Evolutionary conservation across 1,140 invertebrate genomes (phyloP).

Genomic region (Coenobita brevimanus): DNA sequence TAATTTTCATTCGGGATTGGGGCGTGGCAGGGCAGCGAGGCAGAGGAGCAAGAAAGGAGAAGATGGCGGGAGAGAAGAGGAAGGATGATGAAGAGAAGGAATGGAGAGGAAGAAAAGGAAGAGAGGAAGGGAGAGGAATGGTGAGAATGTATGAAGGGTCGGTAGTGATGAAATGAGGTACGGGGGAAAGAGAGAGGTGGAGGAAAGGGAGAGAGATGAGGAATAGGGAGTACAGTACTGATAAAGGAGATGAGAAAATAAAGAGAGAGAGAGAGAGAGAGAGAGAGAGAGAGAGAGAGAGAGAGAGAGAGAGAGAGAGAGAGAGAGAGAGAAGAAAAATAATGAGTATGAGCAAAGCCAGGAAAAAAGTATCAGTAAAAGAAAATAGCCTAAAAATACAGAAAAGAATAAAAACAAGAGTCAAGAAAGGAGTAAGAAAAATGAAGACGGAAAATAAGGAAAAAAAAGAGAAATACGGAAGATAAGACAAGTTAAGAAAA

Average conservation of each 20-base stretch:
- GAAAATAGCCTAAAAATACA: too few species aligned
- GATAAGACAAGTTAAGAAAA: background rate
- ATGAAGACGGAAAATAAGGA: background rate
- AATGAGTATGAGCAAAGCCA: too few species aligned
- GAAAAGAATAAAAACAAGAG: background rate
- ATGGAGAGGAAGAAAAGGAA: background rate
- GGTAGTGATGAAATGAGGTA: background rate
- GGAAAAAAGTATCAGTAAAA: too few species aligned
- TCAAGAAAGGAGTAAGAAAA: background rate
- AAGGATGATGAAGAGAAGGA: background rate
- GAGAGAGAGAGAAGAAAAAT: too few species aligned
- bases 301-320: too few species aligned
- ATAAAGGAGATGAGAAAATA: background rate
- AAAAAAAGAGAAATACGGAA: background rate
- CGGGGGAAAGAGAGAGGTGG: background rate
- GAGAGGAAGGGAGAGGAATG: background rate
- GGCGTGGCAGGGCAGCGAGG: background rate
- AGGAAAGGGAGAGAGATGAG: background rate
- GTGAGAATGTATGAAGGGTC: background rate
- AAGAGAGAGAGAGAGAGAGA: background rate
- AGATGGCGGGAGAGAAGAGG: too few species aligned
- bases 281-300: background rate
- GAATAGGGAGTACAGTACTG: background rate
- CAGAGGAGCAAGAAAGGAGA: background rate
- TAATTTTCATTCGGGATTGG: background rate